phyloP scores from a whole-genome alignment of 53 echinoderm and acorn worm species.

The Temnopleurus reevesii region DNA sequence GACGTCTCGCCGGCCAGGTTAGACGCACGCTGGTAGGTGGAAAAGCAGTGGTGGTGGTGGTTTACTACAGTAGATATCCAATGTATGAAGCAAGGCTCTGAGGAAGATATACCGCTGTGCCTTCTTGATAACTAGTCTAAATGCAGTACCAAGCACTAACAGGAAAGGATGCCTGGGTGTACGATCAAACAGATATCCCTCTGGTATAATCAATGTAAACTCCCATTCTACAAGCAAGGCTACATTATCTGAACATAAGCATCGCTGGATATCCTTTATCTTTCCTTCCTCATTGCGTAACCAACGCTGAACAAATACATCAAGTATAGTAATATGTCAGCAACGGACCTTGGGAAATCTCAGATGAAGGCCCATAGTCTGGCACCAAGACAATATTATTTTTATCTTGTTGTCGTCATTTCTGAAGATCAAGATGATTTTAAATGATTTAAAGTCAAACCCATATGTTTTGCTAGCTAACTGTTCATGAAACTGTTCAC shows the following conservation, averaged over 20 bases:
- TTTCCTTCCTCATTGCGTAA: not conserved
- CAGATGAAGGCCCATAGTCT: too few species aligned
- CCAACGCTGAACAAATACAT: not conserved
- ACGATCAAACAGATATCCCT: too few species aligned
- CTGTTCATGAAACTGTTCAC: too few species aligned
- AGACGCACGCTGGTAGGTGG: not conserved
- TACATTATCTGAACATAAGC: not conserved
- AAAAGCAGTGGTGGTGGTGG: not conserved
- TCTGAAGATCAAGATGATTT: too few species aligned
- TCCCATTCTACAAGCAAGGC: too few species aligned
- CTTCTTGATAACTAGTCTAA: not conserved
- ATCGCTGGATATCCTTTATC: not conserved
- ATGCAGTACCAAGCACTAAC: too few species aligned
- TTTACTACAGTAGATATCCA: not conserved
- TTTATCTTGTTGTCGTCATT: too few species aligned
- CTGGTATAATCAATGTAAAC: too few species aligned
- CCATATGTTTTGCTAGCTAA: too few species aligned
- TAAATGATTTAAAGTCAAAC: too few species aligned
- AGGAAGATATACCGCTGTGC: constrained; percentile 2
- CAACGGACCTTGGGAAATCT: not conserved
- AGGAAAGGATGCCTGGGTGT: too few species aligned
- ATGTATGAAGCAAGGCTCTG: not conserved
- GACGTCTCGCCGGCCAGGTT: not conserved
- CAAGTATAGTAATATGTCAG: not conserved
- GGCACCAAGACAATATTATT: not conserved